phyloP scores from a whole-genome alignment of 1,140 invertebrate genomes.

The Conus betulinus region DNA sequence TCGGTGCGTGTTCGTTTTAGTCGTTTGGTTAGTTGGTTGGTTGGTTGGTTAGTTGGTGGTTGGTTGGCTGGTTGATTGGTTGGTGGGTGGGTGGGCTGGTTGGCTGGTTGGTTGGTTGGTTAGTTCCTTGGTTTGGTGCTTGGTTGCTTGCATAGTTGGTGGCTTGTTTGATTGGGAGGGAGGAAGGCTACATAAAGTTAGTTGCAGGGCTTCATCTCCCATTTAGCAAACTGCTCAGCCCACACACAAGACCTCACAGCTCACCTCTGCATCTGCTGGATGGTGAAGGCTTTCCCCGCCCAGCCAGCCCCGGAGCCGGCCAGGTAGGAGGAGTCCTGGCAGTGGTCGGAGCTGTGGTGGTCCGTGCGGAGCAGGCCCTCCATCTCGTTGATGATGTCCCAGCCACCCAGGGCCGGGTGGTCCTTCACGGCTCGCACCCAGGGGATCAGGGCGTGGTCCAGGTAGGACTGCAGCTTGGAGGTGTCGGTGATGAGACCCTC shows the following conservation, averaged over 20 bases:
- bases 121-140: no score
- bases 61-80: no score
- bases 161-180: no score
- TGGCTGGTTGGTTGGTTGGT: no score
- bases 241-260: not conserved
- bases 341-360: slow-evolving; percentile 64
- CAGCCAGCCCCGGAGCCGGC: slow-evolving; percentile 71
- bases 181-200: no score
- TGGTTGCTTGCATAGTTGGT: no score
- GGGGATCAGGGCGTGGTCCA: slow-evolving; percentile 70
- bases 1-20: no score
- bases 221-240: not conserved
- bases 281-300: slow-evolving; percentile 63
- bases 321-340: slow-evolving; percentile 70
- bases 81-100: no score
- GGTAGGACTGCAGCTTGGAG: slow-evolving; percentile 71
- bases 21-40: no score
- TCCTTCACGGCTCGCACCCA: slow-evolving; percentile 68
- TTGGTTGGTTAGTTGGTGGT: no score
- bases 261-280: slow-evolving; percentile 57
- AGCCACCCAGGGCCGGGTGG: slow-evolving; percentile 72
- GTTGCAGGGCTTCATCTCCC: no score
- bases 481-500: slow-evolving; percentile 67
- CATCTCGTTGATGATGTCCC: slow-evolving; percentile 75
- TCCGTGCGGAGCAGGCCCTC: slow-evolving; percentile 71